Base-by-base conservation (phyloP, 2,797 vertebrate species). In the Coregonus suidteri region DNA sequence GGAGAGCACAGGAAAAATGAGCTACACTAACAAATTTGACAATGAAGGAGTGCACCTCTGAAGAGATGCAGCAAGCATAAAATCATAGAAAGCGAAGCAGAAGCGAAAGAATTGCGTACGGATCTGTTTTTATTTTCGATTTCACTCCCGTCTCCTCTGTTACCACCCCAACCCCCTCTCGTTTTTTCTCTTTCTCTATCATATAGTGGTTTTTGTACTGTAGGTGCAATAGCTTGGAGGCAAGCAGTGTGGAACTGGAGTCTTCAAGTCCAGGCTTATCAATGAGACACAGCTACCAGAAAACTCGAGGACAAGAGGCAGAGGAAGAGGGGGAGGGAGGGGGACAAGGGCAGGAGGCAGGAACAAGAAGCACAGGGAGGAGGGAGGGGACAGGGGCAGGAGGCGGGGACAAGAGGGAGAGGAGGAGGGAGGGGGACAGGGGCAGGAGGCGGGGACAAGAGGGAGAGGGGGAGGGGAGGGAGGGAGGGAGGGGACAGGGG, bases 31-130 rank as follows among this genome's bases (percentile, higher is more conserved):
- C 92, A 94, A 93, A 94, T 92, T 92, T 94, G 94, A 94, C 94
- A 94, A 94, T 94, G 94, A 95, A 94, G 91, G 84, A 95, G 93
- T 93, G 88, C 91, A 90, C 89, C 91, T 91, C 91, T 91, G 90
- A 92, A 88, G 89, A 91, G 91, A 92, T 79, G 91, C 93, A 93
- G 93, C 90, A 79, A 89, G 92, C 92, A 91, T 90, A 90, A 91
- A 91, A 92, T 91, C 91, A 91, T 90, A 89, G 85, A 89, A 88
- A 91, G 86, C 79, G 79, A 80, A 88, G 88, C 87, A 69, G 78
- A 86, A 77, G 88, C 82, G 80, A 82, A 79, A 87, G 89, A 91
- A 92, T 88, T 92, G 88, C 93, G 92, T 85, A 93, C 87, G 88
- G 88, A 91, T 92, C 86, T 89, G 89, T 91, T 94, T 91, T 93